A percentile compares a stretch with the other conserved stretches of the same genome.
These are phyloP conservation scores for Aphodius sticticus DNA, from an alignment of 2,888 invertebrate species.

Conservation along the genomic window DNA sequence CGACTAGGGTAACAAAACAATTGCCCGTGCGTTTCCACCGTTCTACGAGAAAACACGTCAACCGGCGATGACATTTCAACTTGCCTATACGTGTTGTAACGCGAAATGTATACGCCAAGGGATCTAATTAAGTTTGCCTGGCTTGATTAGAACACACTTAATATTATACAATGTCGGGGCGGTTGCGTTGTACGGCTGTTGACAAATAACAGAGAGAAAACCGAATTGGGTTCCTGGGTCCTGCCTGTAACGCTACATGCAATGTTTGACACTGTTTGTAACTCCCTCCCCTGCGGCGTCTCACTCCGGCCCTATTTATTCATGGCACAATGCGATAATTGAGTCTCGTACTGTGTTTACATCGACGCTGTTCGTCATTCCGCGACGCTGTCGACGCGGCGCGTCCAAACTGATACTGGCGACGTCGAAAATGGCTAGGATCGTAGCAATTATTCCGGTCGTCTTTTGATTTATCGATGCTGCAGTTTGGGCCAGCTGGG, in stretches of 20 bases:
- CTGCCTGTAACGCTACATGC: conserved; percentile 13
- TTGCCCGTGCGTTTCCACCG: no score
- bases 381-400: not conserved
- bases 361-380: conserved; percentile 5
- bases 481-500: no score
- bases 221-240: conserved; percentile 17
- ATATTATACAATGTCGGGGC: conserved; percentile 22
- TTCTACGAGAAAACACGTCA: no score
- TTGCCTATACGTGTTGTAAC: not conserved
- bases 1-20: no score
- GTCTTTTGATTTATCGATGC: no score
- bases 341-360: conserved; percentile 16
- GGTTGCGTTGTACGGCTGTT: conserved; percentile 21
- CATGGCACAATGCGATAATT: conserved; percentile 30
- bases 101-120: conserved; percentile 25
- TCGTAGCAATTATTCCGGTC: no score
- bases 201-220: conserved; percentile 31
- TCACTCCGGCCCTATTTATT: not conserved
- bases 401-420: not conserved
- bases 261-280: conserved; percentile 14
- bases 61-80: not conserved
- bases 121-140: conserved; percentile 34
- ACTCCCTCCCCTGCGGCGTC: not conserved
- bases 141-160: conserved; percentile 35
- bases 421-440: no score